Evolutionary conservation across 2,888 invertebrate genomes (phyloP), one percentile per base, ranked within the genome.

Genomic region (Rutpela maculata): DNA sequence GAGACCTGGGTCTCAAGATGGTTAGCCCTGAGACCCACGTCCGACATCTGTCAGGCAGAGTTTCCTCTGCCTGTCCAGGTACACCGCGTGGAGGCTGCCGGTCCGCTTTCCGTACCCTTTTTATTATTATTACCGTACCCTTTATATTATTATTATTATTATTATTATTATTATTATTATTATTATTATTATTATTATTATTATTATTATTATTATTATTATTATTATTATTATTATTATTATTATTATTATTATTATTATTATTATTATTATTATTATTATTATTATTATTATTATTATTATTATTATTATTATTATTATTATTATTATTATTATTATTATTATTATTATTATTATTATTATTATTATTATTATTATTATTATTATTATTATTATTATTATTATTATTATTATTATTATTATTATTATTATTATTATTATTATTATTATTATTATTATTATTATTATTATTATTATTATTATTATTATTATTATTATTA

Each of bases 401-500:
- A 59, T n/a, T 19, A 59, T 59, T 19, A 59, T n/a, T 19, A 59
- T 59, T 19, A 59, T n/a, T 19, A 59, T 59, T 19, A n/a, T n/a
- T 19, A 11, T 9, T 19, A 59, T n/a, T 19, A 59, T 59, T 19
- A n/a, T n/a, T 19, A 59, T 59, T 19, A 59, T n/a, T 19, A 59
- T 59, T 19, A 9, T n/a, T 19, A 59, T 59, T 19, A 9, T n/a
- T 19, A 59, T 59, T 19, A 59, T n/a, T 19, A 59, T 59, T 19
- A 59, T n/a, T n/a, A 59, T 59, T 19, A 59, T n/a, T n/a, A 59
- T 59, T 19, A 59, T n/a, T n/a, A 59, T 59, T 19, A 59, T n/a
- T n/a, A 59, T 59, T 19, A 59, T n/a, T n/a, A 59, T 59, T 19
- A 59, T n/a, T n/a, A 59, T 59, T 19, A 59, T n/a, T n/a, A 59